Evolutionary conservation across 1,140 invertebrate genomes (phyloP).

Genomic region (Callitettix versicolor): DNA sequence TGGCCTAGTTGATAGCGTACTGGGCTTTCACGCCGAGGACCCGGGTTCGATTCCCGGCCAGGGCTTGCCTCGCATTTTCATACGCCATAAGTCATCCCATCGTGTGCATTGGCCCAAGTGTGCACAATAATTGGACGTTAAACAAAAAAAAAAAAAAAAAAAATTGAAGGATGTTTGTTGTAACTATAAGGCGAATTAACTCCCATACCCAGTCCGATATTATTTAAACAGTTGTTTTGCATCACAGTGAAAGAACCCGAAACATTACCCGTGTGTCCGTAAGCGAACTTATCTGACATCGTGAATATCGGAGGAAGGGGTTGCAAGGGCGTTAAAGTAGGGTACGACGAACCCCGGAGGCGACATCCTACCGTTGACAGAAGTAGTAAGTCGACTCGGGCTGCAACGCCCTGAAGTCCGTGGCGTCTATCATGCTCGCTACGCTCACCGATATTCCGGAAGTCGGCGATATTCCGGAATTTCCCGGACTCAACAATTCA

Average conservation of each 20-base stretch:
- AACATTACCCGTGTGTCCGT: conserved; percentile 50
- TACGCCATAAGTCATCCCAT: too few species aligned
- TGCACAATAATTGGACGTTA: too few species aligned
- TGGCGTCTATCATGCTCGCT: conserved; percentile 67
- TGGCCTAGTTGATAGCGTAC: too few species aligned
- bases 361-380: conserved; percentile 73
- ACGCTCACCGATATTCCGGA: conserved; percentile 53
- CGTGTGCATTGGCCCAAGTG: too few species aligned
- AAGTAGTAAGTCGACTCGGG: conserved; percentile 79
- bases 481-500: conserved; percentile 51
- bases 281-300: conserved; percentile 85
- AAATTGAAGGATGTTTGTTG: too few species aligned
- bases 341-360: conserved; percentile 75
- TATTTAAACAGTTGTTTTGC: conserved; percentile 70
- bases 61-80: too few species aligned
- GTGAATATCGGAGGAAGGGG: conserved; percentile 94
- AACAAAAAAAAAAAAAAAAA: too few species aligned
- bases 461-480: conserved; percentile 53
- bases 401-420: conserved; percentile 65
- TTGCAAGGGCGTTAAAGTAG: conserved; percentile 89
- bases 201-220: conserved; percentile 52
- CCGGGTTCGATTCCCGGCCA: too few species aligned
- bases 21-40: too few species aligned
- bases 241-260: conserved; percentile 79
- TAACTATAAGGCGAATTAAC: conserved; percentile 57